Evolutionary conservation across 1,140 invertebrate genomes (phyloP), one percentile per base, ranked within the genome.

Genomic region (Sitodiplosis mosellana): DNA sequence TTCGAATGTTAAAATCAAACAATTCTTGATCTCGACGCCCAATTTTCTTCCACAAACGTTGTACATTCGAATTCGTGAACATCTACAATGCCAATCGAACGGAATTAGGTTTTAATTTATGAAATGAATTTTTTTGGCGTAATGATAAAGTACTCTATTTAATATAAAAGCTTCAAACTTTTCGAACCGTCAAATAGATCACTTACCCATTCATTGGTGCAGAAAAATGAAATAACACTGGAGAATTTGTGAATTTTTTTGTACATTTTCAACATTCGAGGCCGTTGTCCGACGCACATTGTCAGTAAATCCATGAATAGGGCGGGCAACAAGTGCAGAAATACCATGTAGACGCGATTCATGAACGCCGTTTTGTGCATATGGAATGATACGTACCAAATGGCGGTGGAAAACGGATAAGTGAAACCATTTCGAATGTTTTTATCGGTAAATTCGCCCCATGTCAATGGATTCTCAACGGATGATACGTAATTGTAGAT

Each of bases 221-320:
- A 75, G 61, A 89, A 89, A 54, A 78, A 81, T 12, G 78, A 70
- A 8, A 88, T 63, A 0, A 78, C 74, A 1, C 68, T 62, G 0
- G 75, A 66, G 37, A 85, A 81, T 59, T 79, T 80, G 53, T 81
- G 73, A 27, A 89, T 72, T 59, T 81, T 85, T 41, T 69, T 69
- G 57, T 87, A 84, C 20, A 80, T 67, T 51, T 77, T 77, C 47
- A 78, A 60, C 58, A 87, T 68, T 57, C 66, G 70, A 55, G 76
- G 75, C 57, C 74, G 73, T 50, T 70, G 68, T 41, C 79, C 77
- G n/a, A 75, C 51, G 49, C 78, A 70, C 2, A 73, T 36, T 12
- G 70, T 68, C 2, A 73, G 57, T 0, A 67, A 64, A 51, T 84
- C 81, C 14, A 79, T 61, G 0, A 81, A 34, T n/a, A 75, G 58